These are phyloP conservation scores for Myanophis thanlyinensis DNA, from an alignment of 2,113 vertebrate species.

Conservation along the genomic window DNA sequence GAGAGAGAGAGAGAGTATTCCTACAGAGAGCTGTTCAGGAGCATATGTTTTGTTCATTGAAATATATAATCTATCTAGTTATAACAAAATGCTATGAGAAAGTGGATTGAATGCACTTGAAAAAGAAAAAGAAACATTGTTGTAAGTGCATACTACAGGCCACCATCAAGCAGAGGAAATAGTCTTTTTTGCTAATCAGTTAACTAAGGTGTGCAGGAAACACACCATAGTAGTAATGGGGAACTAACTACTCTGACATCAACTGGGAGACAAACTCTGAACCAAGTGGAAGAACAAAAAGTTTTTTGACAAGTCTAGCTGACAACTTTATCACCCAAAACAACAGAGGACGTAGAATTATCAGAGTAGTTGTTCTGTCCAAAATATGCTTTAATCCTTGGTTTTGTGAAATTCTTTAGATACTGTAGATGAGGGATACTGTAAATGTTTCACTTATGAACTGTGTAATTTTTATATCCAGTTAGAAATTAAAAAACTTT, in stretches of 20 bases:
- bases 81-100: neutral
- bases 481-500: neutral
- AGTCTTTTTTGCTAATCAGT: neutral
- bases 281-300: neutral
- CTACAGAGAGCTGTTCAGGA: neutral
- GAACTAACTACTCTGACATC: neutral
- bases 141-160: neutral
- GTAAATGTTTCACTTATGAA: neutral
- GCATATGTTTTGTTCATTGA: neutral
- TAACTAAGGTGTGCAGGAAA: neutral
- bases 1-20: too few species aligned
- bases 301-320: neutral
- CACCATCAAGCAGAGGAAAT: neutral
- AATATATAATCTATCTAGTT: neutral
- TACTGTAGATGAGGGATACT: neutral
- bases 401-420: neutral
- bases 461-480: neutral
- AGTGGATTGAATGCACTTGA: neutral
- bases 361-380: neutral
- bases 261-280: neutral
- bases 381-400: neutral
- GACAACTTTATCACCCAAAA: neutral
- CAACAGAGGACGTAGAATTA: neutral
- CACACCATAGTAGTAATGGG: neutral
- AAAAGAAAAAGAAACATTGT: neutral